Evolutionary conservation across 2,888 invertebrate genomes (phyloP).

Genomic region (Lasioglossum calceatum): DNA sequence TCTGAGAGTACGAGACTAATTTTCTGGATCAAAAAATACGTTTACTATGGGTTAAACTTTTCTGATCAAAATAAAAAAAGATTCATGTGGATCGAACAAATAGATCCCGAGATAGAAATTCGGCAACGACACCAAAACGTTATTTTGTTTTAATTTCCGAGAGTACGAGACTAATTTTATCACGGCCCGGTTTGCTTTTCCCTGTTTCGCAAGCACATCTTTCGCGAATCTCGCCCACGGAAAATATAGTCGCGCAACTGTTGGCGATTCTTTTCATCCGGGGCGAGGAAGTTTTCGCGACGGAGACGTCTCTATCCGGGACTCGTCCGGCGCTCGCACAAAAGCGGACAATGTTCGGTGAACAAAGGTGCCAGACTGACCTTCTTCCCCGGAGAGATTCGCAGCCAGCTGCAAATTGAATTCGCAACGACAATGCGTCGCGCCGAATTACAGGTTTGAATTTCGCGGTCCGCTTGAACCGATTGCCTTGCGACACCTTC

Average conservation of each 20-base stretch:
- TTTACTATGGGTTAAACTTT: too few species aligned
- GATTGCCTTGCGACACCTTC: neutral
- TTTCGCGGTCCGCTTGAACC: neutral
- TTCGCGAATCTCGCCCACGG: neutral
- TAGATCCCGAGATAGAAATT: neutral
- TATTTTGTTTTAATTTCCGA: too few species aligned
- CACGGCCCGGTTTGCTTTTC: neutral
- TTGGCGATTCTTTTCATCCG: constrained; percentile 17
- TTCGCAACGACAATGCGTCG: constrained; percentile 49
- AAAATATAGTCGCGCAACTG: neutral
- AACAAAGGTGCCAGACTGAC: constrained; percentile 48
- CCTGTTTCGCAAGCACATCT: neutral
- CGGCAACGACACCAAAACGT: neutral
- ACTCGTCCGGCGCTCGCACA: constrained; percentile 19
- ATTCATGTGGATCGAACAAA: neutral
- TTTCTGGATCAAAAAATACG: too few species aligned
- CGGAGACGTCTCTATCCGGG: neutral
- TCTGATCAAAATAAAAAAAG: neutral
- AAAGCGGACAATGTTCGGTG: constrained; percentile 42
- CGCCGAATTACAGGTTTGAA: constrained; percentile 38
- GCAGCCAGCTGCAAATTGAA: constrained; percentile 38
- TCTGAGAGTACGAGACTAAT: too few species aligned
- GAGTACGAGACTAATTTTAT: neutral
- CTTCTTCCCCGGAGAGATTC: constrained; percentile 30
- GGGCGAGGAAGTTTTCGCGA: neutral